Percentiles rank a stretch among this genome's conserved stretches.
These are phyloP conservation scores for Stegodyphus mimosarum DNA, from an alignment of 1,140 invertebrate genomes.

Conservation along the genomic window DNA sequence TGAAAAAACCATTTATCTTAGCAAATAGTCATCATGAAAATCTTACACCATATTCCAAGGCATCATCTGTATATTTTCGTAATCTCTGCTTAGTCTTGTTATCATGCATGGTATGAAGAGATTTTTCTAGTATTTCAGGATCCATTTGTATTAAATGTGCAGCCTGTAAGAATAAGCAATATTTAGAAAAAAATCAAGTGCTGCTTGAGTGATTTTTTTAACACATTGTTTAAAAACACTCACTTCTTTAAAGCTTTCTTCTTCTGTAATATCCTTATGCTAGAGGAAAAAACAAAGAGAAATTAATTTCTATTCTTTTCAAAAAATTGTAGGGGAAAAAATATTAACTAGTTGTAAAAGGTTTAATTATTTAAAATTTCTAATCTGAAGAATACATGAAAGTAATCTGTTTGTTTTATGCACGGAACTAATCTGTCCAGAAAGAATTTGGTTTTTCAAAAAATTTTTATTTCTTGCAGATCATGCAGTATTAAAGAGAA, in stretches of 20 bases:
- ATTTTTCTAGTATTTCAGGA: constrained; percentile 32
- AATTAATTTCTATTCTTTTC: not conserved
- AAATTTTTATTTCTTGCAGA: too few species aligned
- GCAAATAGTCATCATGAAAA: not conserved
- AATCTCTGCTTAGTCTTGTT: constrained; percentile 65
- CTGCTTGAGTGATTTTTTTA: too few species aligned
- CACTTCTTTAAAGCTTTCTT: constrained; percentile 63
- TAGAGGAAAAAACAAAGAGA: constrained; percentile 25
- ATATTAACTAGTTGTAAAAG: too few species aligned
- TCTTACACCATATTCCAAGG: constrained; percentile 59
- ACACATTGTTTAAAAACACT: not conserved
- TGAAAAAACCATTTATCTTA: constrained; percentile 67
- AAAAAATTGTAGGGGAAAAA: too few species aligned
- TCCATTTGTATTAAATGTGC: constrained; percentile 64
- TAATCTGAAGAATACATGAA: too few species aligned
- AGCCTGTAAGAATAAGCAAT: constrained; percentile 58
- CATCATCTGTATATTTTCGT: constrained; percentile 67
- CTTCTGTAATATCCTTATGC: constrained; percentile 66
- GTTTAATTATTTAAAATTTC: too few species aligned
- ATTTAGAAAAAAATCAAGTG: not conserved
- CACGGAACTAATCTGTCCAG: too few species aligned
- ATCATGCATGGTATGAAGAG: constrained; percentile 29
- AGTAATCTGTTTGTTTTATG: too few species aligned
- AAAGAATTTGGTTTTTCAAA: too few species aligned
- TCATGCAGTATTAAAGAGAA: too few species aligned